Evolutionary conservation across 2,888 invertebrate genomes (phyloP), one percentile per base, ranked within the genome.

Genomic region (Drosophila tanythrix): DNA sequence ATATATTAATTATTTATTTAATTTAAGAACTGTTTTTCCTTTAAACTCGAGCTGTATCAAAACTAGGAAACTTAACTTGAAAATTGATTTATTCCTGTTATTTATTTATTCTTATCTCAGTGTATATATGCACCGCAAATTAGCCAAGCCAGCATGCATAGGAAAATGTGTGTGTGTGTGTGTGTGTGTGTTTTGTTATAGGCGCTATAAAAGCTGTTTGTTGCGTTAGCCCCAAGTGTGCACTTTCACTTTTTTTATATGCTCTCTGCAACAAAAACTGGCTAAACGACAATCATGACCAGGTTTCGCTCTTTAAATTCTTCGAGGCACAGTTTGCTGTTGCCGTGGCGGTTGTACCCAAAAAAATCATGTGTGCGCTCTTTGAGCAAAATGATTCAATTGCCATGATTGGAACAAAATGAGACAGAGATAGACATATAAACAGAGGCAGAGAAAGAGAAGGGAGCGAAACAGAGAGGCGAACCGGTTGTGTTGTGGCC

Each of bases 171-270:
- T 61, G 38, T 62, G 21, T 21, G 21, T 21, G 21, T 21, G 21
- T 21, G 21, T 21, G 63, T 63, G 46, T 62, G 48, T 40, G 43
- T 59, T 48, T 46, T 61, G 57, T 52, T 52, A 59, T 61, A 40
- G 63, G 56, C 40, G 25, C 33, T 36, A 29, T 61, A 59, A 48
- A 31, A 70, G 66, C 58, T 72, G 62, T 53, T 58, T 60, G 70
- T 74, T 76, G 68, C 80, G 70, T 68, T 80, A 40, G 81, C 62
- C 70, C 56, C 81, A 70, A 81, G 81, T 79, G 74, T 70, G 77
- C 83, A 84, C 91, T 90, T 91, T 90, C 90, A 91, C 90, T 90
- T 90, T 90, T 67, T 68, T 27, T 63, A 27, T 46, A 15, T 57
- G 52, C n/a, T 36, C 29, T 40, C 65, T 63, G 74, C 53, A 66